These are phyloP conservation scores for Cyclina sinensis DNA, from an alignment of 1,140 invertebrate genomes.

Conservation along the genomic window DNA sequence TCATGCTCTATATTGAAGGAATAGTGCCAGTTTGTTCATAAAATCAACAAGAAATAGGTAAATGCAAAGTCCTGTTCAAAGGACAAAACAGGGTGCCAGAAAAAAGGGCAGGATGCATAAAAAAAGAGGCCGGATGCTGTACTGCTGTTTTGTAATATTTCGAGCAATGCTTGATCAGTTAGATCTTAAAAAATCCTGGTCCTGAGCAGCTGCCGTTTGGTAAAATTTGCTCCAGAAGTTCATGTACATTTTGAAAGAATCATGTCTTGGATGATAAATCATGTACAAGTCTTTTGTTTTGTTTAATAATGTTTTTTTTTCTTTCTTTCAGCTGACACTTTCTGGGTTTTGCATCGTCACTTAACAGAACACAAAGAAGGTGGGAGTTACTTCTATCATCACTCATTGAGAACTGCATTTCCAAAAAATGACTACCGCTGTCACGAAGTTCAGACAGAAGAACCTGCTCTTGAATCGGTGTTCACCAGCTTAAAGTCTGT, in stretches of 20 bases:
- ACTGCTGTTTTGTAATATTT: not conserved
- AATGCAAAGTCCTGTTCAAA: too few species aligned
- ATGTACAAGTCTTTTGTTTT: not conserved
- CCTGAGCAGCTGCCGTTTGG: too few species aligned
- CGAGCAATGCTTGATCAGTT: not conserved
- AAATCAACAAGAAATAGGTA: too few species aligned
- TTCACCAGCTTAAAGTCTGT: not conserved
- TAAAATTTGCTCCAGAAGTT: too few species aligned
- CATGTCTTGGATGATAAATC: not conserved
- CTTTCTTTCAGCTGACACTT: conserved; percentile 8
- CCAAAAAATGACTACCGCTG: conserved; percentile 22
- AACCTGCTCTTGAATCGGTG: not conserved
- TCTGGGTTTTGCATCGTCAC: not conserved
- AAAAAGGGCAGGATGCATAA: too few species aligned
- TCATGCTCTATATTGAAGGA: too few species aligned
- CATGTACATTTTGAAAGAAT: not conserved
- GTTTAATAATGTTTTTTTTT: not conserved
- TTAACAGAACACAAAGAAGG: conserved; percentile 22
- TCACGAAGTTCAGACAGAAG: not conserved
- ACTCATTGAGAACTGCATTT: conserved; percentile 27
- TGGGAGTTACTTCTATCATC: conserved; percentile 35
- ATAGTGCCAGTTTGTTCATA: too few species aligned
- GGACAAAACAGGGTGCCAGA: too few species aligned
- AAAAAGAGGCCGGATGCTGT: too few species aligned
- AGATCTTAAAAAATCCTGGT: too few species aligned